Percentiles rank a stretch among this genome's conserved stretches.
These are phyloP conservation scores for Tenualosa thibaudeaui DNA, from an alignment of 2,797 vertebrate genomes.

Conservation along the genomic window DNA sequence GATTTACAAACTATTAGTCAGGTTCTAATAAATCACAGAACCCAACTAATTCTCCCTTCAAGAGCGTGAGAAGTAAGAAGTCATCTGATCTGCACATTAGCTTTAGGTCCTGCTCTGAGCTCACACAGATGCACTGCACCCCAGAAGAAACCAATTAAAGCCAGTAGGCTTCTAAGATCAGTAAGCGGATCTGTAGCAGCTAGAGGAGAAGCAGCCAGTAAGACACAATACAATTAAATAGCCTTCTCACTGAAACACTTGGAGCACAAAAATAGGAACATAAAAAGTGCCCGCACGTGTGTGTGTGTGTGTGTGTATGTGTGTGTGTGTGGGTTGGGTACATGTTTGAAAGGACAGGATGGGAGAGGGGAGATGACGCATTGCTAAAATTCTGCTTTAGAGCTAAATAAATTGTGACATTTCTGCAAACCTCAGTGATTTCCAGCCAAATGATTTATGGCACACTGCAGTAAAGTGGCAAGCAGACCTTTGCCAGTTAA, in stretches of 20 bases:
- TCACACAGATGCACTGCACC: slow-evolving; percentile 13
- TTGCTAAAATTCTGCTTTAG: background rate
- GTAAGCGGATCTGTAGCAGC: background rate
- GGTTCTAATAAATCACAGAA: background rate
- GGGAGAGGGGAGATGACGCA: background rate
- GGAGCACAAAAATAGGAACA: background rate
- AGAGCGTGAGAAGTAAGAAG: background rate
- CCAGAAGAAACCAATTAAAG: slow-evolving; percentile 34
- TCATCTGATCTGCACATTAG: background rate
- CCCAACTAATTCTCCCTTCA: background rate
- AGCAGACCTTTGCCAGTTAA: slow-evolving; percentile 9
- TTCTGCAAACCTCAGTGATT: slow-evolving; percentile 19
- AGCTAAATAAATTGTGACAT: slow-evolving; percentile 13
- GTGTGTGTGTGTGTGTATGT: background rate
- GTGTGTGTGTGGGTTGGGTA: background rate
- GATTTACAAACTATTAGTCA: background rate
- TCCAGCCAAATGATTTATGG: background rate
- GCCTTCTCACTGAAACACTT: background rate
- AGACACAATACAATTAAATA: slow-evolving; percentile 29
- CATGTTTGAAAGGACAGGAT: background rate
- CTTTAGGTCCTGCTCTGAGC: background rate
- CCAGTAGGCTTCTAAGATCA: slow-evolving; percentile 18
- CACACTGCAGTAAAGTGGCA: background rate
- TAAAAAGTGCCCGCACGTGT: background rate
- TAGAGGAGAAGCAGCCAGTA: background rate